Evolutionary conservation across 2,888 invertebrate genomes (phyloP).

Genomic region (Noctua janthe): DNA sequence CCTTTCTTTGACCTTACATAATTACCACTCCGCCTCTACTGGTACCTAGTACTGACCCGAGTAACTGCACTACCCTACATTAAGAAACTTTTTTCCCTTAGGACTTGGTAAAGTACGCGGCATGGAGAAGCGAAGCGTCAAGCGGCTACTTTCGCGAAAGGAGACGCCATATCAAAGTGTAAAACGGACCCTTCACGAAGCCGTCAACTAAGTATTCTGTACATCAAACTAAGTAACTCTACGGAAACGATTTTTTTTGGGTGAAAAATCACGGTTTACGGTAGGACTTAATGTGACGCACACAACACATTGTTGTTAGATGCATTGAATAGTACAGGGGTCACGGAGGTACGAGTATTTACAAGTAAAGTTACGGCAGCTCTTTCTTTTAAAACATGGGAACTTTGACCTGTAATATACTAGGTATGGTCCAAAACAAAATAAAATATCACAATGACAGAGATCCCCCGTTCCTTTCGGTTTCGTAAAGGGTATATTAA

Average conservation of each 20-base stretch:
- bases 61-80: slow-evolving; percentile 60
- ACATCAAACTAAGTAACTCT: background rate
- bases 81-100: slow-evolving; percentile 66
- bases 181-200: background rate
- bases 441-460: background rate
- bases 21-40: slow-evolving; percentile 58
- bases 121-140: background rate
- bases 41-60: slow-evolving; percentile 60
- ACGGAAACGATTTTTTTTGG: background rate
- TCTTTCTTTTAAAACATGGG: background rate
- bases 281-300: background rate
- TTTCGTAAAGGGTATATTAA: background rate
- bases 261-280: background rate
- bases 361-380: background rate
- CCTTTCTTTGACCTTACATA: slow-evolving; percentile 59
- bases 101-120: slow-evolving; percentile 27
- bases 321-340: background rate
- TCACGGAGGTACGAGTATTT: background rate
- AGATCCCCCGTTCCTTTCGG: background rate
- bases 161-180: background rate
- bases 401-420: background rate
- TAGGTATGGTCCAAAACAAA: background rate
- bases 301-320: background rate
- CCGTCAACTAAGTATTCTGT: background rate
- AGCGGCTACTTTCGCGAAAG: background rate